A percentile compares a stretch with the other conserved stretches of the same genome.
Conservation (phyloP, 2,888 invertebrate species). For the Eustalomyia histrio region DNA sequence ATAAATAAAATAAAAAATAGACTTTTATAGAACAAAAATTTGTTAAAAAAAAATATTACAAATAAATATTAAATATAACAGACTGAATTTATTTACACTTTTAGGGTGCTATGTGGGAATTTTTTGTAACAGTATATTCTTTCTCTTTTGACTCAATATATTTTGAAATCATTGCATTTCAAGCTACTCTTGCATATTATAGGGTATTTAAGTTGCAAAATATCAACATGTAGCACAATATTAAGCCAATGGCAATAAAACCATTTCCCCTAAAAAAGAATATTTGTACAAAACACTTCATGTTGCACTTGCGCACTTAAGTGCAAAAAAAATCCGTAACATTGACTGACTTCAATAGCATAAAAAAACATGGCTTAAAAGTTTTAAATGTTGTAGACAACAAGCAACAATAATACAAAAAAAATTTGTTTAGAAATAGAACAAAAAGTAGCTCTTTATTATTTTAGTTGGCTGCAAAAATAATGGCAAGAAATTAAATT, state of each 20-base stretch:
- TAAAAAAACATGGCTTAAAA: conserved; percentile 32
- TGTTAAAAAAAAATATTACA: too few species aligned
- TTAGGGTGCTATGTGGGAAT: too few species aligned
- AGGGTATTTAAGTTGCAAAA: conserved; percentile 23
- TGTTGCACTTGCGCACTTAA: conserved; percentile 53
- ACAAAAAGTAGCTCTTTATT: conserved; percentile 56
- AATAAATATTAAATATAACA: too few species aligned
- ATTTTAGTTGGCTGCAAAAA: background rate
- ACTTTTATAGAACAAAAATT: too few species aligned
- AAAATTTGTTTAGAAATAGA: conserved; percentile 17
- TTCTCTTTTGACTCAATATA: too few species aligned
- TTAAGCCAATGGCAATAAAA: conserved; percentile 53
- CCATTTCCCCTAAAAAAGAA: conserved; percentile 46
- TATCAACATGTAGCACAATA: conserved; percentile 52
- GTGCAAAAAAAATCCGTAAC: conserved; percentile 21
- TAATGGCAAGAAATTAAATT: conserved; percentile 57
- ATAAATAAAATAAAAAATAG: too few species aligned
- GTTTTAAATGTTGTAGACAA: conserved; percentile 16
- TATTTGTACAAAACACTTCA: conserved; percentile 26
- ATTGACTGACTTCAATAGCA: conserved; percentile 5
- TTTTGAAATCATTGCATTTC: too few species aligned
- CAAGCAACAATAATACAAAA: conserved; percentile 1
- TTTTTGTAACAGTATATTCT: too few species aligned
- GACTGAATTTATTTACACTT: too few species aligned
- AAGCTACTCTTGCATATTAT: background rate